phyloP scores from a whole-genome alignment of 2,888 invertebrate genomes.

The Nyleta sp. region DNA sequence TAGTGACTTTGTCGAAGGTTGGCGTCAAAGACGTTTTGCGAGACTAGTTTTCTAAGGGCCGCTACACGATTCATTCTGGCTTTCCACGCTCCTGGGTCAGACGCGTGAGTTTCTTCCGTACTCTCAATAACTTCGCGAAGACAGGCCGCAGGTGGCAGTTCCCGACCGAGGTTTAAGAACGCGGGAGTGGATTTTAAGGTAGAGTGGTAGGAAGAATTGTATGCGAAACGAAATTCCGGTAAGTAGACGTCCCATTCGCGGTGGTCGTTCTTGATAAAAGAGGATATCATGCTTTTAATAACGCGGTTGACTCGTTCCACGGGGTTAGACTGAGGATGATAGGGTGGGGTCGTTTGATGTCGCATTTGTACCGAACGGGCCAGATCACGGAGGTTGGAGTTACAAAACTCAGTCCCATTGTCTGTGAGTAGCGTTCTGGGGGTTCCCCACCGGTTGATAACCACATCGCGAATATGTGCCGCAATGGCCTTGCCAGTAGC shows the following conservation, averaged over 20 bases:
- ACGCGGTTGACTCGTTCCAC: conserved; percentile 16
- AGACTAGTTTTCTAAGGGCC: not conserved
- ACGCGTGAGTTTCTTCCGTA: not conserved
- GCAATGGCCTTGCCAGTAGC: not conserved
- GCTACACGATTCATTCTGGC: too few relatives aligned
- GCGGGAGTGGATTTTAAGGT: conserved; percentile 1
- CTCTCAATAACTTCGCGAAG: not conserved
- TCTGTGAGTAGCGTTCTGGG: conserved; percentile 64
- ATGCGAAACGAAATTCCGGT: conserved; percentile 12
- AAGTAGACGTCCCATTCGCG: conserved; percentile 15
- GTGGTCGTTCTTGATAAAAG: conserved; percentile 9
- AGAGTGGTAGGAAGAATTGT: conserved; percentile 9
- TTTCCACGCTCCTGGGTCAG: too few relatives aligned
- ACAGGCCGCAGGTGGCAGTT: not conserved
- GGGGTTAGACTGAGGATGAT: conserved; percentile 11
- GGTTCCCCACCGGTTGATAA: conserved; percentile 63
- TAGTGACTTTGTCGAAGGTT: not conserved
- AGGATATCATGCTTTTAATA: conserved; percentile 7
- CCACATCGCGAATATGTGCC: conserved; percentile 21
- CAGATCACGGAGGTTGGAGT: conserved; percentile 8
- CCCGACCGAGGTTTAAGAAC: conserved; percentile 12
- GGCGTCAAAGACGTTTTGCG: not conserved
- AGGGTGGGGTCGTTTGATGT: not conserved
- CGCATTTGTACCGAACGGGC: not conserved
- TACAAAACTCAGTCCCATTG: conserved; percentile 64